A percentile compares a stretch with the other conserved stretches of the same genome.
Evolutionary conservation across 2,797 vertebrate species (phyloP).

Genomic region (Aulostomus chinensis): DNA sequence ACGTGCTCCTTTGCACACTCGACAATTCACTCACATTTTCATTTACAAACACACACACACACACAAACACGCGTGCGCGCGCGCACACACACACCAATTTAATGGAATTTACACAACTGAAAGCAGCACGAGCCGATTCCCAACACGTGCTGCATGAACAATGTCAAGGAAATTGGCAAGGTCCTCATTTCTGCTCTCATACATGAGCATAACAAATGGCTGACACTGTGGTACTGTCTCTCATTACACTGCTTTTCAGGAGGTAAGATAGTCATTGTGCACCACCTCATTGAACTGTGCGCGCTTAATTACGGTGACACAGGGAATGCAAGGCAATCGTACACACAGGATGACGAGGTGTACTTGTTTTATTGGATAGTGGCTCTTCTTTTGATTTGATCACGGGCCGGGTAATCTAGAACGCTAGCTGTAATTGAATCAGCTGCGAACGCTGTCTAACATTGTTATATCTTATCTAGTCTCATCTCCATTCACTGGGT

Average conservation of each 20-base stretch:
- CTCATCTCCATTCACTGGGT: conserved; percentile 47
- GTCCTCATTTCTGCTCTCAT: no score
- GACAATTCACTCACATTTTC: conserved; percentile 24
- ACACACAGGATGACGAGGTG: conserved; percentile 10
- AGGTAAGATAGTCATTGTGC: conserved; percentile 21
- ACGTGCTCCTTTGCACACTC: conserved; percentile 28
- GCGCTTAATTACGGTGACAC: conserved; percentile 43
- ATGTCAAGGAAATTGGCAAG: conserved; percentile 40
- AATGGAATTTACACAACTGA: conserved; percentile 24
- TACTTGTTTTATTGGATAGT: conserved; percentile 35
- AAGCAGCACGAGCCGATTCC: neutral
- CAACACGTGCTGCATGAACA: conserved; percentile 26
- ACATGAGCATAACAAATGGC: no score
- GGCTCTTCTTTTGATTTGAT: conserved; percentile 54
- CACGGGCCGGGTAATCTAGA: conserved; percentile 37
- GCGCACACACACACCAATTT: conserved; percentile 2
- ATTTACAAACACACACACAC: no score
- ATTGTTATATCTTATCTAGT: conserved; percentile 59
- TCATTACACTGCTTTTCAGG: no score
- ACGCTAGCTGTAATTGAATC: conserved; percentile 59
- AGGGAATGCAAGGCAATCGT: conserved; percentile 29
- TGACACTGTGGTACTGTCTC: no score
- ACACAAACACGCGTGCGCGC: no score
- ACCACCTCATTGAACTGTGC: conserved; percentile 20
- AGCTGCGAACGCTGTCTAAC: conserved; percentile 46